Evolutionary conservation across 2,888 invertebrate species (phyloP), one percentile per base, ranked within the genome.

Genomic region (Steinernema carpocapsae): DNA sequence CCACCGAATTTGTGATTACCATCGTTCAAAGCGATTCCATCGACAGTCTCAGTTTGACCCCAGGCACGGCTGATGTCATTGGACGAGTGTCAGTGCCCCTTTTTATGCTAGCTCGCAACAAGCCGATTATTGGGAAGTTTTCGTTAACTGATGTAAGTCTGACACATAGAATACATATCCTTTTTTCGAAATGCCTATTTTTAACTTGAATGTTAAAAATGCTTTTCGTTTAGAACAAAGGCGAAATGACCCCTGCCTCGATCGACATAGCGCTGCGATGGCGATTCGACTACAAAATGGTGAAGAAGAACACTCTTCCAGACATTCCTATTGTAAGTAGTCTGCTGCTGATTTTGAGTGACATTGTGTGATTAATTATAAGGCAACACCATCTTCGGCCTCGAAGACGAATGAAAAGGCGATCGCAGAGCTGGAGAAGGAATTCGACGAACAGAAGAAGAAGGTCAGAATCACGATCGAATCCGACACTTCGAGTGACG

Each of bases 81-180:
- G 64, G 64, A 12, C 64, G 64, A 32, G 3, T 64, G 17, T 64
- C 78, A 4, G 70, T 83, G 12, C 81, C 83, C 1, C 72, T 85
- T 29, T 76, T 78, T 12, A 79, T 83, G 7, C 59, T 85, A 32
- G 79, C 79, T 70, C 76, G 78, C 6, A 83, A 83, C 45, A 77
- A 79, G 43, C 70, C 72, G 12, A 81, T 85, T 7, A 76, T 73
- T 37, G 84, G 85, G 32, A 77, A 77, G 10, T 85, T 85, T 74
- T 78, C 80, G 0, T 78, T 85, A 75, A 45, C 78, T 0, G 75
- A 78, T 32, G 64, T 64, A 29, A 32, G 26, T 26, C 76, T 76
- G 52, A 17, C 37, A 12, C 7, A 37, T 71, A 3, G 19, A 26
- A 22, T 37, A 37, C 4, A 10, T 6, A 37, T 6, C 37, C 10